These are phyloP conservation scores for Mixornis gularis DNA, from an alignment of 2,113 vertebrate species.

Conservation along the genomic window DNA sequence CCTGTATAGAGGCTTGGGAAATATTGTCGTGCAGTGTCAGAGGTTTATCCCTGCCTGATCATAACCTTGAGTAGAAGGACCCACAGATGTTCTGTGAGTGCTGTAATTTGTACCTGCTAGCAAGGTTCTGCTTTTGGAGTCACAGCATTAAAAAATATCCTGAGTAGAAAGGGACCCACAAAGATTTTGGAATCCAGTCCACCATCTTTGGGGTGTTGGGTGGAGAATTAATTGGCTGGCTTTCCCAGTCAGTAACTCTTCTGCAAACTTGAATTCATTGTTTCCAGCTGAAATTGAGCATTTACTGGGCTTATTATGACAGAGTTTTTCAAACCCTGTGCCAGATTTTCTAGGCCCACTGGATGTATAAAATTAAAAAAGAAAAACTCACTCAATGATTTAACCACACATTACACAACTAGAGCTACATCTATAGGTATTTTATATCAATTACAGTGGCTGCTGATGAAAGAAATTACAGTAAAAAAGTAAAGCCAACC, in stretches of 20 bases:
- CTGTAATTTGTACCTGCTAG: neutral
- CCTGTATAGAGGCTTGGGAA: neutral
- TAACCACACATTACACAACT: constrained; percentile 8
- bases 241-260: neutral
- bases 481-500: neutral
- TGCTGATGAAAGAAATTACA: constrained; percentile 30
- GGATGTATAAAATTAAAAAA: neutral
- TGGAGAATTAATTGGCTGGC: neutral
- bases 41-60: neutral
- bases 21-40: neutral
- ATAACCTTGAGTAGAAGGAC: neutral
- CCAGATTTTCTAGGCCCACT: neutral
- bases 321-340: neutral
- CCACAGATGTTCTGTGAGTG: neutral
- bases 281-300: neutral
- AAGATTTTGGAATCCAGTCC: neutral
- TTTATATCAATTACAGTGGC: constrained; percentile 28
- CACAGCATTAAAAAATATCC: neutral
- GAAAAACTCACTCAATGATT: neutral
- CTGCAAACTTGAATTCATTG: neutral
- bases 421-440: neutral
- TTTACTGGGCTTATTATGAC: neutral
- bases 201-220: neutral
- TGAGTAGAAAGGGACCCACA: neutral
- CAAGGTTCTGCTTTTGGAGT: neutral